A percentile compares a stretch with the other conserved stretches of the same genome.
These are phyloP conservation scores for Lagopus leucura DNA, from an alignment of 2,113 vertebrate genomes.

Conservation along the genomic window DNA sequence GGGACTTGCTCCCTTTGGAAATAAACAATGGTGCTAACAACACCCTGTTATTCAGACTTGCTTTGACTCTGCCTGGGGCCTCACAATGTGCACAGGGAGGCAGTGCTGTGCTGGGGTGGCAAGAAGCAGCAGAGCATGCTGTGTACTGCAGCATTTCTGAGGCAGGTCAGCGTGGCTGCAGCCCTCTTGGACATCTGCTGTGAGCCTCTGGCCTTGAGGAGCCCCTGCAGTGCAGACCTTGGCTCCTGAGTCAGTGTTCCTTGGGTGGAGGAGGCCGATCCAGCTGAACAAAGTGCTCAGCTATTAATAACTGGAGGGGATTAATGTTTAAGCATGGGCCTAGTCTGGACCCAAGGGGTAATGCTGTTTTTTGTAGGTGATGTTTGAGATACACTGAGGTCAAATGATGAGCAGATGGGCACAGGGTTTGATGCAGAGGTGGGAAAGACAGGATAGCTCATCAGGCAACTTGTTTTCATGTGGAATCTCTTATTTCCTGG, in stretches of 20 bases:
- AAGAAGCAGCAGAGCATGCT: background rate
- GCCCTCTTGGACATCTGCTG: background rate
- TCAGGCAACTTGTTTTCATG: accelerated
- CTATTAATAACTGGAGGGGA: background rate
- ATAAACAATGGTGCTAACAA: slow-evolving; percentile 57
- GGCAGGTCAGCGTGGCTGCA: background rate
- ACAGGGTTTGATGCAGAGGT: background rate
- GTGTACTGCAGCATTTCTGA: background rate
- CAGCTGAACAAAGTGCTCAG: background rate
- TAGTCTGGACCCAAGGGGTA: background rate
- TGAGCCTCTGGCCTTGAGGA: background rate
- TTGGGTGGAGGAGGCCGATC: background rate
- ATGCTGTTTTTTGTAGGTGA: background rate
- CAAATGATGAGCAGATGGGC: background rate
- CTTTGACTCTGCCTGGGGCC: background rate
- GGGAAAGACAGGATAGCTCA: background rate
- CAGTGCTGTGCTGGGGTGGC: background rate
- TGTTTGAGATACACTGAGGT: background rate
- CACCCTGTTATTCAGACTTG: background rate
- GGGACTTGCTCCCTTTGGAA: background rate
- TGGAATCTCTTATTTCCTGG: background rate
- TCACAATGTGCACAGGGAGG: accelerated
- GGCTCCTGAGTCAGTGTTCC: background rate
- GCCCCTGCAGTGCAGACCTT: background rate
- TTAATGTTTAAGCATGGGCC: background rate